Evolutionary conservation across 2,888 invertebrate genomes (phyloP), one percentile per base, ranked within the genome.

Genomic region (Hyles lineata): DNA sequence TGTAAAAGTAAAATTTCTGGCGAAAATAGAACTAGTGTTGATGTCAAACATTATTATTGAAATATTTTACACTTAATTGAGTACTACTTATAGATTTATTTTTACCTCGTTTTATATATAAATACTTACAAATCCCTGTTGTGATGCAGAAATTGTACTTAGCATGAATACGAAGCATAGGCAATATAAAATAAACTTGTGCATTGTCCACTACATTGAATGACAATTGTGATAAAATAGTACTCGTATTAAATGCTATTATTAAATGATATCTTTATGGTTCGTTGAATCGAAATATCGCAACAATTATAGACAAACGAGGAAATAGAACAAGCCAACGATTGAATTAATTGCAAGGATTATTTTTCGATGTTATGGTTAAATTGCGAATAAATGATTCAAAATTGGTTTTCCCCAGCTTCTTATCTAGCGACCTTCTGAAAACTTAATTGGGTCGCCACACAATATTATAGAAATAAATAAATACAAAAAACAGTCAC

Each of bases 271-370:
- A 43, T 43, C 15, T 43, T 43, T 15, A 63, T 43, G 63, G 43
- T 63, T 63, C 63, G 43, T 63, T 43, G 43, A 21, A 21, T 43
- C 35, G 11, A 43, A 63, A 63, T 63, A 63, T 63, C 43, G 21
- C 63, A 43, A 21, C 43, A 15, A 63, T 63, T 43, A 67, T 17
- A 23, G 11, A 23, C 43, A 23, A 43, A 35, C 63, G n/a, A 35
- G 63, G 43, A 63, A 63, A n/a, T 43, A 35, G 19, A 62, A 23
- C 15, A 25, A 25, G 5, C 4, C 9, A 43, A 11, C n/a, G 2
- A 5, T 63, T 35, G 21, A 43, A 32, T 63, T 19, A 43, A 35
- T 63, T 11, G 63, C 19, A n/a, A 43, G 21, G n/a, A 21, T 55
- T 55, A 55, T 55, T 55, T 55, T 55, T n/a, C 55, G 55, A n/a